Conservation (phyloP, 2,888 invertebrate species). For the Brachyptera putata region DNA sequence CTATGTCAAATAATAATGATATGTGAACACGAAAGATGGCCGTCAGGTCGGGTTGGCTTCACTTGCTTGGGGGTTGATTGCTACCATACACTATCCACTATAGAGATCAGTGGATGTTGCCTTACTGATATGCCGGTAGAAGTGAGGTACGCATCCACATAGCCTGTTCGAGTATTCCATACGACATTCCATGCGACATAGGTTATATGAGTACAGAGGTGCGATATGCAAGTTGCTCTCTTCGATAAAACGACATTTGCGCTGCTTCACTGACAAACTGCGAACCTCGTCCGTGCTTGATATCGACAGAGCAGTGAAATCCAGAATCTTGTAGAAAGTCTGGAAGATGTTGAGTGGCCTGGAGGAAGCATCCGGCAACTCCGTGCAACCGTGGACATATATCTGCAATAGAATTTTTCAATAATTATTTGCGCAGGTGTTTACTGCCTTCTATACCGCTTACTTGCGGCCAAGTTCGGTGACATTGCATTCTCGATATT, state of each 20-base stretch:
- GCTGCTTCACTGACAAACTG: slow-evolving; percentile 46
- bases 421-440: too few relatives aligned
- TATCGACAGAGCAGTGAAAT: slow-evolving; percentile 56
- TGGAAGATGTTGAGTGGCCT: slow-evolving; percentile 45
- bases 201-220: slow-evolving; percentile 47
- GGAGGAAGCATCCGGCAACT: slow-evolving; percentile 62
- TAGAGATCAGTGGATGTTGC: too few relatives aligned
- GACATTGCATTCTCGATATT: not conserved
- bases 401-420: slow-evolving; percentile 44
- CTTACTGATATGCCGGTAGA: slow-evolving; percentile 52
- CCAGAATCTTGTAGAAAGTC: slow-evolving; percentile 56
- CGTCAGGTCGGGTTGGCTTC: too few relatives aligned
- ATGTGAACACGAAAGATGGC: too few relatives aligned
- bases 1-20: too few relatives aligned
- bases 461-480: too few relatives aligned
- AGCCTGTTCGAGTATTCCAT: slow-evolving; percentile 55
- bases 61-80: too few relatives aligned
- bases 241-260: slow-evolving; percentile 51
- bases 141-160: slow-evolving; percentile 70
- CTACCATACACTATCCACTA: too few relatives aligned
- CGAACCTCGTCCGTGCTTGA: slow-evolving; percentile 53
- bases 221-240: slow-evolving; percentile 21
- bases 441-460: too few relatives aligned
- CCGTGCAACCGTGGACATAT: slow-evolving; percentile 62
- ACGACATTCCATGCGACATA: slow-evolving; percentile 70